Conservation (phyloP, 2,113 vertebrate species). For the Vicugna pacos region DNA sequence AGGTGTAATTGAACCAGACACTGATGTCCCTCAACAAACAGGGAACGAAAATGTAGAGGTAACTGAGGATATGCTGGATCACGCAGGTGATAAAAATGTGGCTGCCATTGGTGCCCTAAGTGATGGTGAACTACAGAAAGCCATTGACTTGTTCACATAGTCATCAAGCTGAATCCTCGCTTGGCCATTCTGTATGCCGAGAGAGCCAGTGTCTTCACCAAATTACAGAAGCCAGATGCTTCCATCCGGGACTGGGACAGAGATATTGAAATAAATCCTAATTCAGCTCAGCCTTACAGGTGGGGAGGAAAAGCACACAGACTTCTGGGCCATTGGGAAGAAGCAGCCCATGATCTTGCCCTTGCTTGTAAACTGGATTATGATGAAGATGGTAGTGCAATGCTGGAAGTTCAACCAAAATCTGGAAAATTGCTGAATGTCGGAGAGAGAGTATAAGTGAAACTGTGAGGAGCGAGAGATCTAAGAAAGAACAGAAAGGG, state of each 20-base stretch:
- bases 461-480: conserved; percentile 95
- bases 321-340: conserved; percentile 98
- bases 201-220: conserved; percentile 96
- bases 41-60: conserved; percentile 91
- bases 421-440: conserved; percentile 95
- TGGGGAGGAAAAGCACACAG: conserved; percentile 97
- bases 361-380: conserved; percentile 98
- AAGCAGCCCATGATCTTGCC: conserved; percentile 94
- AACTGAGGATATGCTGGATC: conserved; percentile 90
- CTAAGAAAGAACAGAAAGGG: conserved; percentile 91
- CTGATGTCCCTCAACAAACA: conserved; percentile 91
- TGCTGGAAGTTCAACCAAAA: conserved; percentile 98
- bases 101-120: conserved; percentile 87
- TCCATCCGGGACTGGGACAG: conserved; percentile 97
- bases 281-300: conserved; percentile 98
- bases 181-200: conserved; percentile 97
- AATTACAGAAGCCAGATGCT: conserved; percentile 97
- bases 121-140: conserved; percentile 91
- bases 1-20: conserved; percentile 93
- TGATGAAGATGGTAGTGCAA: conserved; percentile 94
- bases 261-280: conserved; percentile 98
- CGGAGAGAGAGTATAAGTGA: conserved; percentile 95
- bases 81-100: conserved; percentile 93
- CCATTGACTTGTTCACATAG: conserved; percentile 96
- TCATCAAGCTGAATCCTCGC: conserved; percentile 96